Evolutionary conservation across 2,113 vertebrate species (phyloP), one percentile per base, ranked within the genome.

Genomic region (Podarcis muralis): DNA sequence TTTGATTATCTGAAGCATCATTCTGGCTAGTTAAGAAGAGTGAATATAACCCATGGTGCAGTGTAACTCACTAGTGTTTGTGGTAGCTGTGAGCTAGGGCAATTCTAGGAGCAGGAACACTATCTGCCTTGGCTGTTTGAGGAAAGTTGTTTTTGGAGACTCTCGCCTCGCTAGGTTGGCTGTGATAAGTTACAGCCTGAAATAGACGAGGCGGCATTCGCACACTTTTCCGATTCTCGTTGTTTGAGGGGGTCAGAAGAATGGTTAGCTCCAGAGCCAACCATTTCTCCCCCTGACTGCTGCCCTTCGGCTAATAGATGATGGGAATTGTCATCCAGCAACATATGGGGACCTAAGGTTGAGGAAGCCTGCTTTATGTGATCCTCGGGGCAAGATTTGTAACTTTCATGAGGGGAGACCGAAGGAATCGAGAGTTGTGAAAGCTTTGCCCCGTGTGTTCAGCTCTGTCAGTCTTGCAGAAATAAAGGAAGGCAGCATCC

Each of bases 401-500:
- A 90, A 32, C 11, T 0, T 0, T 1, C 69, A 9, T 66, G 74
- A 59, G 59, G 77, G 82, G 22, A 84, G 30, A 37, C 76, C 25
- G 5, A 48, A 1, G 68, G 83, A 88, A 87, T 30, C 7, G n/a
- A 40, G 68, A 4, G 30, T 13, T 66, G 3, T 78, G 53, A 78
- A 30, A 32, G 15, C 25, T 27, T 75, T 53, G 5, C 89, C 4
- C 6, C 72, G 62, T 59, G 62, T 72, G 22, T 4, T 86, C 6
- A 85, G 32, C 48, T 82, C 74, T 27, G 5, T 69, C 6, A 87
- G 2, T 57, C n/a, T 40, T 89, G 74, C 2, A 84, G 74, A 87
- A 88, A 68, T 80, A 1, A 32, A 48, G 81, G 83, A 83, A 78
- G 92, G 40, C 68, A 85, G 35, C 89, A 74, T 80, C 35, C 7